Percentiles rank a stretch among this genome's conserved stretches.
Evolutionary conservation across 2,797 vertebrate genomes (phyloP).

Genomic region (Lepilemur ruficaudatus): DNA sequence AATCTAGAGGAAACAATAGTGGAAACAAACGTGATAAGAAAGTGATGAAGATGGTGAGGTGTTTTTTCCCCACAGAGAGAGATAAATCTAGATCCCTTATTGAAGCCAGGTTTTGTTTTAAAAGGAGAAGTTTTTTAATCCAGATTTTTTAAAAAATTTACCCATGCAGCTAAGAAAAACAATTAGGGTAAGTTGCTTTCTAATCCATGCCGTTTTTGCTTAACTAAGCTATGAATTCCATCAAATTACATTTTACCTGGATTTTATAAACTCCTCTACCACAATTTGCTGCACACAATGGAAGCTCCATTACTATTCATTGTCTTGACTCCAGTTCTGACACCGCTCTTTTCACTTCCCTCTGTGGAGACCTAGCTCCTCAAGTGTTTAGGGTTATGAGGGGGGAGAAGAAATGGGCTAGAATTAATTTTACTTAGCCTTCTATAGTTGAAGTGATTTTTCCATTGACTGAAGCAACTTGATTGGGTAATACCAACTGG

Average conservation of each 20-base stretch:
- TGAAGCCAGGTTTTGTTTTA: neutral
- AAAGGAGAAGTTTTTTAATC: neutral
- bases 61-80: neutral
- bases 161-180: neutral
- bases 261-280: neutral
- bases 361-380: neutral
- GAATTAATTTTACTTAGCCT: neutral
- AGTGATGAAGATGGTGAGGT: neutral
- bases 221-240: neutral
- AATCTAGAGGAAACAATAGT: conserved; percentile 23
- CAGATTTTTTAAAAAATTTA: neutral
- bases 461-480: neutral
- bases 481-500: neutral
- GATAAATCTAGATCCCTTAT: neutral
- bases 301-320: neutral
- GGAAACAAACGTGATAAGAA: conserved; percentile 66
- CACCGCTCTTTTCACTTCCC: neutral
- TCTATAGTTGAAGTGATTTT: neutral
- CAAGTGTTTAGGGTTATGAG: neutral
- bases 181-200: neutral
- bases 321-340: neutral
- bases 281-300: neutral
- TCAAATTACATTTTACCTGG: neutral
- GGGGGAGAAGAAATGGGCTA: neutral
- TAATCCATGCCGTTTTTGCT: neutral